Percentiles rank a stretch among this genome's conserved stretches.
Conservation (phyloP, 2,888 invertebrate species). For the Plagiodera versicolora region DNA sequence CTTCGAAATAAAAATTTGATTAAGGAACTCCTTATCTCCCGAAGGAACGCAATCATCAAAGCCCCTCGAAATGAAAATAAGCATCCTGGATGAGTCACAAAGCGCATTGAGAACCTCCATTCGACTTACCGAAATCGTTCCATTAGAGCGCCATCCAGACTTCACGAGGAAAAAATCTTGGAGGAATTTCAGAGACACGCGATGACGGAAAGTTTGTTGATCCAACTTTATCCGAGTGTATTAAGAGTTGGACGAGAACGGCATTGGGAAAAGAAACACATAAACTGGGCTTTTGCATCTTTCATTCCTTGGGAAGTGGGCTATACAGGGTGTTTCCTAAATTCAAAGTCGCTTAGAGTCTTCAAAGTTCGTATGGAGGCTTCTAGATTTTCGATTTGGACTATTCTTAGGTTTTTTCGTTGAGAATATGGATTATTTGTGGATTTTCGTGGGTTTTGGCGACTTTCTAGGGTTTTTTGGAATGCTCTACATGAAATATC, state of each 20-base stretch:
- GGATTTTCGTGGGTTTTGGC: too few relatives aligned
- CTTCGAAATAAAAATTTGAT: neutral
- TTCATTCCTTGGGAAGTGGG: neutral
- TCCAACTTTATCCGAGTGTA: neutral
- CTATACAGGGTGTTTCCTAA: too few relatives aligned
- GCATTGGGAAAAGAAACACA: neutral
- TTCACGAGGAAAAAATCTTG: neutral
- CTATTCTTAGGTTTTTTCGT: too few relatives aligned
- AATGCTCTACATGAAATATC: too few relatives aligned
- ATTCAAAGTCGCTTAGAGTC: too few relatives aligned
- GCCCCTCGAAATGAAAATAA: neutral
- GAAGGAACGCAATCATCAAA: neutral
- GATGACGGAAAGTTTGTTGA: neutral
- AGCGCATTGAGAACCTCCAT: neutral
- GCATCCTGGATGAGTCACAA: neutral
- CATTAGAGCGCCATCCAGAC: neutral
- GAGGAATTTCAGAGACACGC: neutral
- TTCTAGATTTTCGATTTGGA: too few relatives aligned
- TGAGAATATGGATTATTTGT: too few relatives aligned
- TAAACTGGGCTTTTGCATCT: neutral
- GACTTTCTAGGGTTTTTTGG: too few relatives aligned
- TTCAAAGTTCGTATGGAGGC: too few relatives aligned
- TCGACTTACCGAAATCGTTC: neutral
- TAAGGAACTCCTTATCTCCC: neutral
- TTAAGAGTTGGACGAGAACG: neutral